Evolutionary conservation across 2,888 invertebrate genomes (phyloP).

Genomic region (Trachelus troglodyta): DNA sequence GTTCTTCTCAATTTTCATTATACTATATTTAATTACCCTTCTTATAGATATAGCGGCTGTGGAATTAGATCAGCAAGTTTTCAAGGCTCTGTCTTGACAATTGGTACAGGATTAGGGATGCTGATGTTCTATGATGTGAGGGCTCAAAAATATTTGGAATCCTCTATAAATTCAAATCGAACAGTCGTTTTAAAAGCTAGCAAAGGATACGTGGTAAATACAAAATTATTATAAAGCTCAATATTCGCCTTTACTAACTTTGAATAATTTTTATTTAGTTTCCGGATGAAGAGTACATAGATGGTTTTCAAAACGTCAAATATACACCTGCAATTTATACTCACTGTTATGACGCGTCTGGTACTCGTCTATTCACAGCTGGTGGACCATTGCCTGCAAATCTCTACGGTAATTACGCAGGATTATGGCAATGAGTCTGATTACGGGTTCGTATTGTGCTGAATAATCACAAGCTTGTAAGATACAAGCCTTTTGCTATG

Average conservation of each 20-base stretch:
- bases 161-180: constrained; percentile 88
- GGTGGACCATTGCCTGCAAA: constrained; percentile 95
- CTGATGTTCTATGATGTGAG: constrained; percentile 94
- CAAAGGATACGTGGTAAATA: constrained; percentile 87
- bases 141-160: constrained; percentile 91
- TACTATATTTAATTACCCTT: background rate
- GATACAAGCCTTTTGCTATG: background rate
- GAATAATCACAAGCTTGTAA: background rate
- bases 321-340: constrained; percentile 96
- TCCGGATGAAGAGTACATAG: constrained; percentile 85
- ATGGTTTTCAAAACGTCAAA: constrained; percentile 85
- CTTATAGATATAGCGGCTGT: constrained; percentile 89
- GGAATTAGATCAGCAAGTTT: constrained; percentile 94
- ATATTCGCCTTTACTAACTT: background rate
- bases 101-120: constrained; percentile 92
- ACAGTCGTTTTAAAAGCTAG: constrained; percentile 90
- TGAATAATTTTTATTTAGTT: constrained; percentile 71
- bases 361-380: constrained; percentile 92
- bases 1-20: constrained; percentile 3
- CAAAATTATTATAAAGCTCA: background rate
- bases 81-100: constrained; percentile 88
- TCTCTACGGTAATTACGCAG: constrained; percentile 93
- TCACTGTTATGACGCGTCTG: constrained; percentile 93
- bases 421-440: constrained; percentile 84
- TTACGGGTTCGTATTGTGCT: background rate